A percentile compares a stretch with the other conserved stretches of the same genome.
Evolutionary conservation across 53 echinoderm and acorn worm species (phyloP).

Genomic region (Pentamera pediparva): DNA sequence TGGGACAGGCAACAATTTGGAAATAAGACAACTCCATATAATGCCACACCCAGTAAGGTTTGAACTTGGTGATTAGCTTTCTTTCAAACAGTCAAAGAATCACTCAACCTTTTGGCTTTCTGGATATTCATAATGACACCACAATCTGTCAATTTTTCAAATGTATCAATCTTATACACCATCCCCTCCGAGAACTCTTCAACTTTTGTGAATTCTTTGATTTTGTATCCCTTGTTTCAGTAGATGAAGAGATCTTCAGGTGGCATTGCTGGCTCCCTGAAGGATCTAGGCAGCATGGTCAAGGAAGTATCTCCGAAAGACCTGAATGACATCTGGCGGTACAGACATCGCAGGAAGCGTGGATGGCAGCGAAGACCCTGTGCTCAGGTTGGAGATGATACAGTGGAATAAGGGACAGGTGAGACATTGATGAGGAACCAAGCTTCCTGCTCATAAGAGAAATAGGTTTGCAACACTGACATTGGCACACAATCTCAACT

Average conservation of each 20-base stretch:
- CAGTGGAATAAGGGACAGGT: slow-evolving; percentile 58
- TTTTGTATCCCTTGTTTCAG: not conserved
- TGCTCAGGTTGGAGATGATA: slow-evolving; percentile 41
- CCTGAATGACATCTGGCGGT: slow-evolving; percentile 28
- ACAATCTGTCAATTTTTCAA: slow-evolving; percentile 27
- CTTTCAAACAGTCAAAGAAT: no score
- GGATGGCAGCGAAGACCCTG: slow-evolving; percentile 25
- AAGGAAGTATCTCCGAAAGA: slow-evolving; percentile 48
- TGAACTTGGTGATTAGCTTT: no score
- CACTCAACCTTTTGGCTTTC: no score
- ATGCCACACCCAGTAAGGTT: no score
- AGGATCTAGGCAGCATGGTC: slow-evolving; percentile 49
- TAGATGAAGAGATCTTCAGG: slow-evolving; percentile 47
- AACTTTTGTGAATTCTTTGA: no score
- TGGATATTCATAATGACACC: slow-evolving; percentile 20
- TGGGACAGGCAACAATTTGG: no score
- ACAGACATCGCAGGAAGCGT: not conserved
- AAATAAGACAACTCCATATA: no score
- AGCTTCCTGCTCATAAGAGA: no score
- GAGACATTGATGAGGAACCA: no score
- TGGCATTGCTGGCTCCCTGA: slow-evolving; percentile 41
- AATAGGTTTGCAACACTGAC: no score
- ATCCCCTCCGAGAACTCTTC: no score
- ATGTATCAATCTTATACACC: slow-evolving; percentile 22
- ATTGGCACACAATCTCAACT: no score